Evolutionary conservation across 2,113 vertebrate species (phyloP).

Genomic region (Apaloderma vittatum): DNA sequence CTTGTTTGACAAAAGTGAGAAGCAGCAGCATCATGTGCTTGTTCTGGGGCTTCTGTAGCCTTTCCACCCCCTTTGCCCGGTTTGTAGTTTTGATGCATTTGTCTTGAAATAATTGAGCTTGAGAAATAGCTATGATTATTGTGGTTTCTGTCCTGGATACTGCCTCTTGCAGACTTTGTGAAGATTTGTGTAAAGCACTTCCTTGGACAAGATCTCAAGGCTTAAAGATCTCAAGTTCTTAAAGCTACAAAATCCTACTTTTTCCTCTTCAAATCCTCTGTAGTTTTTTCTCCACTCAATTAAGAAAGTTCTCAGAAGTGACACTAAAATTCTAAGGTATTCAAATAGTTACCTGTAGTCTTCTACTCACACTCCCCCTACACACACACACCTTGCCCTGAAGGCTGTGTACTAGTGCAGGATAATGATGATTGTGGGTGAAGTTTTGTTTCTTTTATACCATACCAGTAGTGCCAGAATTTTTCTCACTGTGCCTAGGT

Average conservation of each 20-base stretch:
- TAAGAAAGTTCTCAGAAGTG: neutral
- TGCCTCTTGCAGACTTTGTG: neutral
- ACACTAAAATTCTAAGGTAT: neutral
- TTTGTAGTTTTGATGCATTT: neutral
- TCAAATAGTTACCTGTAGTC: neutral
- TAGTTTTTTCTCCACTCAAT: neutral
- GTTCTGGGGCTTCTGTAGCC: neutral
- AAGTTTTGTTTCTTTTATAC: neutral
- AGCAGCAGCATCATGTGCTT: neutral
- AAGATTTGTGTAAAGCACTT: neutral
- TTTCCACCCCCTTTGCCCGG: neutral
- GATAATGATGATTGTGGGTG: neutral
- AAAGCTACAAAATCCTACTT: neutral
- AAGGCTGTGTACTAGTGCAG: neutral
- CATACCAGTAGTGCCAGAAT: neutral
- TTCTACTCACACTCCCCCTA: too few relatives aligned
- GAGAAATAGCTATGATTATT: neutral
- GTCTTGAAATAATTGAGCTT: neutral
- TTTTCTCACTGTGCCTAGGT: neutral
- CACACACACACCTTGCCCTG: too few relatives aligned
- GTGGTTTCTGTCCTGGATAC: neutral
- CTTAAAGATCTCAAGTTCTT: neutral
- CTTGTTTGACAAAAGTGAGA: neutral
- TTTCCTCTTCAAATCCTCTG: neutral
- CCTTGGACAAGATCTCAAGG: neutral